phyloP scores from a whole-genome alignment of 2,797 vertebrate species.

The Melanotaenia pygmaea region DNA sequence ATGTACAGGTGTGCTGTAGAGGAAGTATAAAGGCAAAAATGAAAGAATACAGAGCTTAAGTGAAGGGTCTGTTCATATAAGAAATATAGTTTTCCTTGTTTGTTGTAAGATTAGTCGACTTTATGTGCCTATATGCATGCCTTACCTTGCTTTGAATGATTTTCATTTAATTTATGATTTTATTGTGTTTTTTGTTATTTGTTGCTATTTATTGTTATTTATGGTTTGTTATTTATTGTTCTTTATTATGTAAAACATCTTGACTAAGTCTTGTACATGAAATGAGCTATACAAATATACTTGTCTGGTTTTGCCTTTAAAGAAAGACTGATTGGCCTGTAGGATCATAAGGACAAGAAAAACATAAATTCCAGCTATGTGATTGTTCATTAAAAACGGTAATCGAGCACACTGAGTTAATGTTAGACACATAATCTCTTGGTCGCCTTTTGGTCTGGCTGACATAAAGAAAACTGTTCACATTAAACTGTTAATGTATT shows the following conservation, averaged over 20 bases:
- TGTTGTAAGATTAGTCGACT: not conserved
- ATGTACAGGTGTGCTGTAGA: not conserved
- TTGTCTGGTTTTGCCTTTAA: not conserved
- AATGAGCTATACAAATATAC: no score
- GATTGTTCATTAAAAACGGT: not conserved
- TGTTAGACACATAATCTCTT: not conserved
- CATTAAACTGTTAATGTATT: no score
- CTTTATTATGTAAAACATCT: no score
- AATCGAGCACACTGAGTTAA: not conserved
- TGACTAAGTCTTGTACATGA: no score
- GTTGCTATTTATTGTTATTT: no score
- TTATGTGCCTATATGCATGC: no score
- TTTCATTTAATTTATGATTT: no score
- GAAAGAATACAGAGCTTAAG: not conserved
- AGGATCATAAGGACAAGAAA: not conserved
- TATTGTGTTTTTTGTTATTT: no score
- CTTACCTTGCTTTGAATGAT: no score
- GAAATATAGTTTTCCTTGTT: not conserved
- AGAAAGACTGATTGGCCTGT: no score
- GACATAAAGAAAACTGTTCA: no score
- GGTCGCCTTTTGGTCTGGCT: not conserved
- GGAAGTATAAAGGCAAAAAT: not conserved
- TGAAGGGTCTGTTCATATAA: accelerated
- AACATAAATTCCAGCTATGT: not conserved
- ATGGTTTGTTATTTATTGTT: no score